Evolutionary conservation across 1,140 invertebrate genomes (phyloP), one percentile per base, ranked within the genome.

Genomic region (Nephotettix cincticeps): DNA sequence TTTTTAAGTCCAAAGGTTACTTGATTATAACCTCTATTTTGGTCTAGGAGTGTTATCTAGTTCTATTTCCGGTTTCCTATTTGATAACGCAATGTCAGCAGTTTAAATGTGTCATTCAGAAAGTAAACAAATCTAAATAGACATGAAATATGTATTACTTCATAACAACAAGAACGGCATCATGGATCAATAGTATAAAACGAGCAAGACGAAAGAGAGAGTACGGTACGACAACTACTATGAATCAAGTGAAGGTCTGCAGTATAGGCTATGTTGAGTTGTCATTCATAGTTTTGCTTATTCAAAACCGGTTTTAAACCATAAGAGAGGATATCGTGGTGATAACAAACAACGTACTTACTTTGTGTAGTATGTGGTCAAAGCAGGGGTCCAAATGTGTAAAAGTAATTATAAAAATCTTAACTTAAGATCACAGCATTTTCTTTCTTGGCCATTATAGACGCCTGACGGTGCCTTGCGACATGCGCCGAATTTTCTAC

Each of bases 401-500:
- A 69, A 69, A 69, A 69, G 66, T 68, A 73, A 73, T 71, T 69
- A 74, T 69, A 69, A 70, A 72, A 70, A 51, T 69, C 63, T 63
- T 74, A 74, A 72, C 32, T 74, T 70, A 72, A 74, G 73, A 74
- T 74, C 73, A 74, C 73, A 74, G 73, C 68, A 72, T 72, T 73
- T 74, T 74, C 70, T 74, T 72, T 74, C 70, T 74, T 72, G 73
- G 73, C 73, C 73, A 72, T 74, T 69, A 58, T 51, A 40, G 61
- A 56, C 66, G 40, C n/a, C 32, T 69, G 71, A 64, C 66, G 43
- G 40, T 27, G 47, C 30, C 66, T 54, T n/a, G 29, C 30, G 71
- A 32, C 64, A 71, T 70, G 72, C 72, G 72, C 69, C 43, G 66
- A 72, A 45, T 64, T 64, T 36, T 61, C 58, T 66, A 71, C 70